These are phyloP conservation scores for Excalfactoria chinensis DNA, from an alignment of 2,113 vertebrate genomes.

Conservation along the genomic window DNA sequence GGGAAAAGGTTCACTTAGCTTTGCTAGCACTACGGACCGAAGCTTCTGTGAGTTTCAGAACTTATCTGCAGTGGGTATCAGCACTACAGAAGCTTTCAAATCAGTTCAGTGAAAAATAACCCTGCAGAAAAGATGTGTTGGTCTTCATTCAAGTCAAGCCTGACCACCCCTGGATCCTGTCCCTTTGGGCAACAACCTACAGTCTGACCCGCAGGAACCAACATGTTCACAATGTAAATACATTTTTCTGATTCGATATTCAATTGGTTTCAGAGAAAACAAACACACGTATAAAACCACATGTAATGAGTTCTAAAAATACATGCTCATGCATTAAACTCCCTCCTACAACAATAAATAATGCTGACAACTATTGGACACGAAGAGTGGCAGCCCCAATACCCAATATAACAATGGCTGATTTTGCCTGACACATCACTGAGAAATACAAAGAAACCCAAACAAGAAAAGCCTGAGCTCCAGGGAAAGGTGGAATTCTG, in stretches of 20 bases:
- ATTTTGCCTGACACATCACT: rapidly evolving
- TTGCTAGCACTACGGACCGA: not conserved
- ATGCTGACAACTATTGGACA: not conserved
- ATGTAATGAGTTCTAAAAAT: not conserved
- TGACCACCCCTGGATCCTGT: not conserved
- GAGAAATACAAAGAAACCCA: not conserved
- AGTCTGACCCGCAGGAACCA: not conserved
- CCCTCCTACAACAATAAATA: not conserved
- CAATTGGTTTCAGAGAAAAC: not conserved
- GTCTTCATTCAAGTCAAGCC: not conserved
- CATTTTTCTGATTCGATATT: not conserved
- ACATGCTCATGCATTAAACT: not conserved
- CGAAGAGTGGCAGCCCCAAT: not conserved
- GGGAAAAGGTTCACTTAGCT: not conserved
- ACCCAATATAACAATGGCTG: no score
- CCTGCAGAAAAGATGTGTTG: not conserved
- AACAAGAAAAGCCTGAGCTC: not conserved
- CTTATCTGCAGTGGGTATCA: not conserved
- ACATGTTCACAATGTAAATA: not conserved
- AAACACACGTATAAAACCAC: not conserved
- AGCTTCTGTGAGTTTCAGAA: not conserved
- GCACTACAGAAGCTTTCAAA: not conserved
- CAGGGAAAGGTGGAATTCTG: not conserved
- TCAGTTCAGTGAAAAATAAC: not conserved
- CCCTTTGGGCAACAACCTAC: not conserved